These are phyloP conservation scores for Eciton burchellii DNA, from an alignment of 1,140 invertebrate species.

Conservation along the genomic window DNA sequence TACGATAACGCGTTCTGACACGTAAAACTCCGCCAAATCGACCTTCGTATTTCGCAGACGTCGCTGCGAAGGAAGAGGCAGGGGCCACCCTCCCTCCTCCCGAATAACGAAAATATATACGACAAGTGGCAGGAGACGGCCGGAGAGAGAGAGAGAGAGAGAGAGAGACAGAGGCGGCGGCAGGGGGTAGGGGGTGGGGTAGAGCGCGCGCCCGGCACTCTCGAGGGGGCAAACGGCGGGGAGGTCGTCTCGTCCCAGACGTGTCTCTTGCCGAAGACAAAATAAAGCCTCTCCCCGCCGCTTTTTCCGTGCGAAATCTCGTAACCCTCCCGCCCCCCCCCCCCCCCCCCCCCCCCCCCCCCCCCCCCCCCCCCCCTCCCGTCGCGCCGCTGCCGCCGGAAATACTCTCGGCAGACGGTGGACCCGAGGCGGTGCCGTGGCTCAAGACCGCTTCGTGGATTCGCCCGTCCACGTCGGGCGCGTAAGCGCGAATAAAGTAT, in stretches of 20 bases:
- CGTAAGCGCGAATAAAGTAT: constrained; percentile 56
- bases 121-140: constrained; percentile 17
- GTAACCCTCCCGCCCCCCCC: constrained; percentile 32
- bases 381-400: constrained; percentile 37
- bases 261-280: constrained; percentile 65
- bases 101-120: constrained; percentile 71
- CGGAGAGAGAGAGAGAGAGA: too few relatives aligned
- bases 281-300: constrained; percentile 59
- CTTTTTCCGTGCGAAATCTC: constrained; percentile 39
- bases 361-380: not conserved
- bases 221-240: constrained; percentile 41
- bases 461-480: constrained; percentile 1
- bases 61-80: constrained; percentile 32
- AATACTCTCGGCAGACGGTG: constrained; percentile 57
- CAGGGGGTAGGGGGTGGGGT: not conserved
- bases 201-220: not conserved
- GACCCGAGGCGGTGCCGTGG: constrained; percentile 42
- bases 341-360: constrained; percentile 1
- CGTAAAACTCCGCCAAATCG: constrained; percentile 73
- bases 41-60: constrained; percentile 54
- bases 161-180: too few relatives aligned
- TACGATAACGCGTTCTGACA: constrained; percentile 73
- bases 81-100: too few relatives aligned
- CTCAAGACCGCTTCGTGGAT: constrained; percentile 59
- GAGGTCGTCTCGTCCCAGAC: constrained; percentile 63